Percentiles rank a stretch among this genome's conserved stretches.
These are phyloP conservation scores for Myiozetetes cayanensis DNA, from an alignment of 2,113 vertebrate genomes.

Conservation along the genomic window DNA sequence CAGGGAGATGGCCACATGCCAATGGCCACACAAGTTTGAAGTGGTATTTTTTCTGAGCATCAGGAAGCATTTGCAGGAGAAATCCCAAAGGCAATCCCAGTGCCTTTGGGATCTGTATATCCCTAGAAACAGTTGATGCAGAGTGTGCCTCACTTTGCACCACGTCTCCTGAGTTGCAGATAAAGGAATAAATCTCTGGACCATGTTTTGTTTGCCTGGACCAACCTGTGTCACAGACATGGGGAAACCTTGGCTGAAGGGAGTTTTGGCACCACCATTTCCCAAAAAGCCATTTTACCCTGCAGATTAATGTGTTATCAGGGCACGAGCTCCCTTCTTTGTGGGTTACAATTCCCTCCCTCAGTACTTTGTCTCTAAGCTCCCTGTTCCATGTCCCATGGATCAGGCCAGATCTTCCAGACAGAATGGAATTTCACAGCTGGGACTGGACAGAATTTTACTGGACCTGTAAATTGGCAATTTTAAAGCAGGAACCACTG, in stretches of 20 bases:
- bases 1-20: neutral
- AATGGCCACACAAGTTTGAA: neutral
- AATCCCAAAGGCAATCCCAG: neutral
- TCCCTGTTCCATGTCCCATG: neutral
- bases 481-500: neutral
- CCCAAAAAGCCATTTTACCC: neutral
- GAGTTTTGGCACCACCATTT: neutral
- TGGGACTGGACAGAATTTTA: neutral
- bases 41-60: neutral
- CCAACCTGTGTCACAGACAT: neutral
- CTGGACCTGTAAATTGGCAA: neutral
- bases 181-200: neutral
- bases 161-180: fast-evolving
- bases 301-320: neutral
- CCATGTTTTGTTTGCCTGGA: neutral
- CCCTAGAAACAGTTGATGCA: neutral
- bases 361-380: neutral
- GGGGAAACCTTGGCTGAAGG: neutral
- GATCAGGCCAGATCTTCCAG: neutral
- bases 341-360: neutral
- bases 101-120: neutral
- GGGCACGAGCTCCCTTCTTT: neutral
- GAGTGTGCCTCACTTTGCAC: fast-evolving
- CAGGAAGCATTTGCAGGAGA: neutral
- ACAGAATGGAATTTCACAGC: neutral